Evolutionary conservation across 64 coral and sea anemone species (phyloP), one percentile per base, ranked within the genome.

Genomic region (Porites lutea): DNA sequence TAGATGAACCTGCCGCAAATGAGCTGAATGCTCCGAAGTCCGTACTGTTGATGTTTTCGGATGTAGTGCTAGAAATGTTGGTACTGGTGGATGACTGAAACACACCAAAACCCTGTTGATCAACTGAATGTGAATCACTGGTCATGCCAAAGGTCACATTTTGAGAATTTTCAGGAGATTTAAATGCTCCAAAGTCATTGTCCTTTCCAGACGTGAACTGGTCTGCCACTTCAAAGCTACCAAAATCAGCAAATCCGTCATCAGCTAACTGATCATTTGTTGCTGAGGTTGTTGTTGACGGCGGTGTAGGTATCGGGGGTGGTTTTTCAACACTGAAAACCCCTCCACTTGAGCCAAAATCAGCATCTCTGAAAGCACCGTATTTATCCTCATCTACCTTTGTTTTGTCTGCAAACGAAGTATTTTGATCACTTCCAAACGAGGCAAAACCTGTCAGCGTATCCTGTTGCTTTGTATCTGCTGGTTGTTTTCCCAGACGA

Each of bases 241-340:
- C 72, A 88, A 88, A 88, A 52, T 88, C 86, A 23, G 69, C 86
- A 58, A 88, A 88, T 5, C 27, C 52, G 59, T 88, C 86, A 75
- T 75, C 68, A 52, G 5, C 12, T 59, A 48, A 3, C 18, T 70
- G 83, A 51, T 71, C 10, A 16, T 71, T 20, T 58, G 44, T 59
- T 13, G 51, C 19, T 75, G 19, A 37, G 27, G 27, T 37, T 37
- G 27, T 37, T 37, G 27, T 37, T 37, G 27, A 1, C 27, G 27
- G 27, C 27, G 0, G 27, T 37, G 27, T 37, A 37, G 27, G 27
- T 37, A 37, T 37, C 27, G 27, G 27, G 27, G 27, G 69, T 60
- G 86, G 50, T 12, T 74, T 73, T 37, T 65, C 45, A 20, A 50
- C 46, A 68, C 44, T 83, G 13, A 83, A 83, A 7, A 83, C 12